These are phyloP conservation scores for Drosophila testacea DNA, from an alignment of 2,888 invertebrate genomes.

Conservation along the genomic window DNA sequence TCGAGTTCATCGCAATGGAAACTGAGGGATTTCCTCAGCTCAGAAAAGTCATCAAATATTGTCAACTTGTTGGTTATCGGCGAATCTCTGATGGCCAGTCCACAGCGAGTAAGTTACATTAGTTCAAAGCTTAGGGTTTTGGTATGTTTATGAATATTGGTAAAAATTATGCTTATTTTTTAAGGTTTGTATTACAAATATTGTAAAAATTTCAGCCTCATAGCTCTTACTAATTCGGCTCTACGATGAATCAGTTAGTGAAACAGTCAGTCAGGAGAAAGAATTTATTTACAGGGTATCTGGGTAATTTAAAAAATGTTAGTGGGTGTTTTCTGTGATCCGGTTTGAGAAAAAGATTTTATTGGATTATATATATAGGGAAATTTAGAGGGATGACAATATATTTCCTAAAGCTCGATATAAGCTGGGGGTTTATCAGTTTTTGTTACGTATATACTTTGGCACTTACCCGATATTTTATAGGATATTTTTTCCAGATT, in stretches of 20 bases:
- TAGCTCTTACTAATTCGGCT: no score
- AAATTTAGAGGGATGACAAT: background rate
- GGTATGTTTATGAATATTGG: background rate
- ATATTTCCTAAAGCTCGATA: no score
- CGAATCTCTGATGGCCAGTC: constrained; percentile 87
- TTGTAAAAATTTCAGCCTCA: no score
- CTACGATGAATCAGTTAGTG: no score
- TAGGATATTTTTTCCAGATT: background rate
- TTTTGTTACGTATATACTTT: no score
- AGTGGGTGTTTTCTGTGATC: no score
- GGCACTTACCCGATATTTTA: background rate
- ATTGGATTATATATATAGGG: background rate
- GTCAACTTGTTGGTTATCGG: constrained; percentile 90
- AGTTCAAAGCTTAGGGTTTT: background rate
- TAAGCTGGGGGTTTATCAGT: no score
- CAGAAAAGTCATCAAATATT: constrained; percentile 88
- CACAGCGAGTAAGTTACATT: constrained; percentile 84
- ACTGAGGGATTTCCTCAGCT: constrained; percentile 89
- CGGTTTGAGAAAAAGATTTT: no score
- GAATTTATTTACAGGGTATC: background rate
- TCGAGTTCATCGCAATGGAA: constrained; percentile 91
- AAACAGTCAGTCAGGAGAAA: no score
- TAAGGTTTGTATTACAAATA: no score
- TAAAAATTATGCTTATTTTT: background rate
- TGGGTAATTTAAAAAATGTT: background rate